These are phyloP conservation scores for Tor tambroides DNA, from an alignment of 2,113 vertebrate species.

Conservation along the genomic window DNA sequence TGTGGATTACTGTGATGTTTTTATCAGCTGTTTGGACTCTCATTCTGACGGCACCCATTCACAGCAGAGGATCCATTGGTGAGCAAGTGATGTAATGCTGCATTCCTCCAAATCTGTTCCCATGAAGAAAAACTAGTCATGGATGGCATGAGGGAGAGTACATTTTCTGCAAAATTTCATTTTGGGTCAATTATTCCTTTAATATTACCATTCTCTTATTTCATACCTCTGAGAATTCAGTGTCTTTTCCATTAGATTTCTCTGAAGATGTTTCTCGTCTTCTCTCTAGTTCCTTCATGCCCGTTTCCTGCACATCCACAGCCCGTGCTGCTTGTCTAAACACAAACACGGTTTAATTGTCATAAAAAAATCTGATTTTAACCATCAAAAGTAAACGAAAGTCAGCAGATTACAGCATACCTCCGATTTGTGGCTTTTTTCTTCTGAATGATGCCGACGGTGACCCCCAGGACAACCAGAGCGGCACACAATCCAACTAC, in stretches of 20 bases:
- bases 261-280: not conserved
- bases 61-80: not conserved
- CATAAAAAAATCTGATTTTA: not conserved
- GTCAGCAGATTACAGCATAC: slow-evolving; percentile 38
- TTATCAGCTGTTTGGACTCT: no score
- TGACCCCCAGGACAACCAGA: slow-evolving; percentile 63
- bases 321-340: slow-evolving; percentile 11
- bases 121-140: no score
- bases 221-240: slow-evolving; percentile 65
- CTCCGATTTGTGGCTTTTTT: slow-evolving; percentile 68
- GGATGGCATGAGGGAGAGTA: no score
- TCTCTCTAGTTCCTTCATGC: slow-evolving; percentile 66
- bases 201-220: not conserved
- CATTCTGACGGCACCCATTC: not conserved
- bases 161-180: no score
- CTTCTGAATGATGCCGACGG: slow-evolving; percentile 54
- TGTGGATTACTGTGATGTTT: no score
- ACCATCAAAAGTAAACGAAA: not conserved
- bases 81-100: no score
- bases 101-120: no score
- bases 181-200: no score
- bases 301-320: slow-evolving; percentile 59
- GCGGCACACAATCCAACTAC: slow-evolving; percentile 59
- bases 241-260: slow-evolving; percentile 25
- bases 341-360: not conserved